Evolutionary conservation across 2,797 vertebrate species (phyloP).

Genomic region (Acanthurus tractus): DNA sequence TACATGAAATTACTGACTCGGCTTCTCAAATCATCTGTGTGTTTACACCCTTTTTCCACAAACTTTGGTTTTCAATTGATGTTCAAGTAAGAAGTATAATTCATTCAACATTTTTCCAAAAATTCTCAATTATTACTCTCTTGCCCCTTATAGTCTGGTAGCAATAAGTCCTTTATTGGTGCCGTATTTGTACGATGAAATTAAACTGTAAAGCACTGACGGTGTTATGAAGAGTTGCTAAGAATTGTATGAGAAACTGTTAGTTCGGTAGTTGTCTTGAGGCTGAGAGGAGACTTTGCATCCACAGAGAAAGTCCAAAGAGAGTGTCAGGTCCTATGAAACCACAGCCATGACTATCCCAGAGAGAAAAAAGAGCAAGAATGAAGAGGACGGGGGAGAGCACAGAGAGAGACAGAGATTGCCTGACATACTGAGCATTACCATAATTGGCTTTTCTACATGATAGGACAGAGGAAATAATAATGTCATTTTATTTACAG

Average conservation of each 20-base stretch:
- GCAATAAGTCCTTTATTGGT: neutral
- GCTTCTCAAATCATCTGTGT: neutral
- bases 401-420: slow-evolving; percentile 85
- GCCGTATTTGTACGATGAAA: neutral
- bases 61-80: neutral
- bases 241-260: slow-evolving; percentile 8
- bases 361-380: slow-evolving; percentile 59
- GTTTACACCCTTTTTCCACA: neutral
- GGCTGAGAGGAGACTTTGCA: slow-evolving; percentile 41
- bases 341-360: slow-evolving; percentile 86
- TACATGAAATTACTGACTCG: neutral
- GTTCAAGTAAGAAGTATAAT: no score
- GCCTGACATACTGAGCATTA: slow-evolving; percentile 99
- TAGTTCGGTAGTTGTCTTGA: slow-evolving; percentile 13
- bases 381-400: slow-evolving; percentile 66
- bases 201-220: neutral
- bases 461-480: slow-evolving; percentile 99
- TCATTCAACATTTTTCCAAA: neutral
- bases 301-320: slow-evolving; percentile 80
- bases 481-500: slow-evolving; percentile 99
- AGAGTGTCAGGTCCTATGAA: slow-evolving; percentile 87
- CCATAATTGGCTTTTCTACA: slow-evolving; percentile 99
- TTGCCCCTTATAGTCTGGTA: neutral
- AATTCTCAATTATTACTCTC: neutral
- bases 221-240: neutral